phyloP scores from a whole-genome alignment of 2,113 vertebrate species.

The Nasalis larvatus region DNA sequence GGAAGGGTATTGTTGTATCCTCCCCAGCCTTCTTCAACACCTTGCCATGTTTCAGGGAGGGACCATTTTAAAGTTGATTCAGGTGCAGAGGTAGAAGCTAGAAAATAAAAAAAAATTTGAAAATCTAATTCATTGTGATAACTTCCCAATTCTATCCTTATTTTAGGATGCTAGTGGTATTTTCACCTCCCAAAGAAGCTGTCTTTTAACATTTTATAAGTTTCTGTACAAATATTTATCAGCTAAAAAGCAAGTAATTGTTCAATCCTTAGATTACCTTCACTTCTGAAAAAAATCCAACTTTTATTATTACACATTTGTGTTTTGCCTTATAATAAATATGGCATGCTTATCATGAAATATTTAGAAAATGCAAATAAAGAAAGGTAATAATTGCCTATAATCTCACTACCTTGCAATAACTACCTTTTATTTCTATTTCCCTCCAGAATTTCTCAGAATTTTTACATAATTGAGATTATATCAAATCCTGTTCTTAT shows the following conservation, averaged over 20 bases:
- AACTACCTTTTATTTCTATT: conserved; percentile 36
- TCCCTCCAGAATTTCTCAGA: conserved; percentile 3
- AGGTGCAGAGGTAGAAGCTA: conserved; percentile 70
- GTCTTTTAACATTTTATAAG: not conserved
- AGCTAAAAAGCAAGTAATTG: conserved; percentile 5
- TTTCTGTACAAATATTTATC: not conserved
- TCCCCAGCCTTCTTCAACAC: conserved; percentile 80
- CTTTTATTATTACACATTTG: not conserved
- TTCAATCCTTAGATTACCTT: not conserved
- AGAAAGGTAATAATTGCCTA: not conserved
- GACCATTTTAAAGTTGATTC: conserved; percentile 81
- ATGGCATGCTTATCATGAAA: not conserved
- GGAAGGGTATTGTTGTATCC: conserved; percentile 75
- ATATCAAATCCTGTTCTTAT: not conserved
- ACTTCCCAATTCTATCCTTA: not conserved
- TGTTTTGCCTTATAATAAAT: not conserved
- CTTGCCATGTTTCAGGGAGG: conserved; percentile 78
- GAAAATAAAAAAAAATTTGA: conserved; percentile 51
- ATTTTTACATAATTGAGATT: conserved; percentile 16
- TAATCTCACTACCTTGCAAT: not conserved
- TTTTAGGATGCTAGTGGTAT: not conserved
- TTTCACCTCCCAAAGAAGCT: not conserved
- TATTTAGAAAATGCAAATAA: conserved; percentile 16
- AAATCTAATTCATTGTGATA: conserved; percentile 10
- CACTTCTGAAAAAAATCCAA: not conserved